phyloP scores from a whole-genome alignment of 2,797 vertebrate species.

The Sebastes vulpes region DNA sequence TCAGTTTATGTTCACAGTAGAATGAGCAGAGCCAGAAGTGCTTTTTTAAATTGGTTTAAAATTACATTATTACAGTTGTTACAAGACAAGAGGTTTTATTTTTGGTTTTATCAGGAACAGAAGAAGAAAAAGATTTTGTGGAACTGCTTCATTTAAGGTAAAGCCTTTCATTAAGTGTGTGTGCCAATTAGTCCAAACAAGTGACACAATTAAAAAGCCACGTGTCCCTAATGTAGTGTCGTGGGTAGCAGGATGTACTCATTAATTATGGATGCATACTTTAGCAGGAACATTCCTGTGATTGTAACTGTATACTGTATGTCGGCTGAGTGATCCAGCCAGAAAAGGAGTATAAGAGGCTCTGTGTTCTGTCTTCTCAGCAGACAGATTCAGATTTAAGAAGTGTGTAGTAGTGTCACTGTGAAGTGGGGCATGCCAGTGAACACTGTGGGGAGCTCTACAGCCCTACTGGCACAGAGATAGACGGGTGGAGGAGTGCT shows the following conservation, averaged over 20 bases:
- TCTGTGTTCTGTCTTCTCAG: constrained; percentile 4
- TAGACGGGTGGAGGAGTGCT: constrained; percentile 9
- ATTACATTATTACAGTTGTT: background rate
- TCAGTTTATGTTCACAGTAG: background rate
- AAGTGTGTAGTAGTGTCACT: constrained; percentile 40
- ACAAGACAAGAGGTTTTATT: background rate
- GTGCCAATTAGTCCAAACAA: background rate
- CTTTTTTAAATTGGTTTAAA: background rate
- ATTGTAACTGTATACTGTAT: background rate
- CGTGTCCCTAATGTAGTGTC: background rate
- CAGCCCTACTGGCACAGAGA: constrained; percentile 1
- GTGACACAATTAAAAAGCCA: background rate
- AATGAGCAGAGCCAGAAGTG: background rate
- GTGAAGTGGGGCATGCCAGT: constrained; percentile 15
- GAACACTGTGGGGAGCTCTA: background rate
- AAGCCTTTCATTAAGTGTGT: background rate
- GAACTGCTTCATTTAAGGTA: background rate
- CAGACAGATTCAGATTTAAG: constrained; percentile 7
- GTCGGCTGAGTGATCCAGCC: background rate
- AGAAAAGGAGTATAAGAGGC: background rate
- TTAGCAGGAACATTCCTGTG: constrained; percentile 2
- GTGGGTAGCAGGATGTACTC: background rate
- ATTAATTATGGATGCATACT: constrained; percentile 26
- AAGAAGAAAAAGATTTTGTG: background rate
- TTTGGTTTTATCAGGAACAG: background rate